Evolutionary conservation across 53 echinoderm and acorn worm species (phyloP), one percentile per base, ranked within the genome.

Genomic region (Echinometra lucunter): DNA sequence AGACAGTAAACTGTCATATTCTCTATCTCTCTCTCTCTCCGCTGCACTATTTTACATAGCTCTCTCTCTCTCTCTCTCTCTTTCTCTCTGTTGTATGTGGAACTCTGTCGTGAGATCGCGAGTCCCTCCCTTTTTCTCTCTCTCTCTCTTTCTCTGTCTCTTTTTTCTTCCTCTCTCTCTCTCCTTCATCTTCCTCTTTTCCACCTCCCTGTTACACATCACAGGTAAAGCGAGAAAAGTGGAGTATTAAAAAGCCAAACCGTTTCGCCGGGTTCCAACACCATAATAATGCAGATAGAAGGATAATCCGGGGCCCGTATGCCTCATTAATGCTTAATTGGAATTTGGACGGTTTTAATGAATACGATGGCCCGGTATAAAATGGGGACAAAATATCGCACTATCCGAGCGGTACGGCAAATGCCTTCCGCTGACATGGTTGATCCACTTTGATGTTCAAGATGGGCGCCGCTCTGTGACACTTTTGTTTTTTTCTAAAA

Each of bases 301-400:
- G 10, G 89, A 89, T 63, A 60, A 89, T 58, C n/a, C 56, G 89
- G 37, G 49, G 67, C 44, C 70, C 28, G 91, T 67, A 91, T 66
- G 91, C 63, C 69, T 70, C 91, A 91, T 91, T 91, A 69, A 42
- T 91, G 91, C 91, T 8, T 91, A 91, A 91, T 91, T 91, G 70
- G 45, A 91, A 72, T 38, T 40, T 67, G 47, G 34, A 57, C 38
- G 58, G 57, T 37, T 89, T 57, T 89, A 47, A 49, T 57, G 18
- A 89, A 89, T 60, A 60, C 23, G 60, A 58, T 58, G 28, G 49
- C 49, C 30, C 49, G 7, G 17, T 49, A n/a, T 8, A 85, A 49
- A 27, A 49, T 16, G 30, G 40, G 44, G 25, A 81, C 81, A 85
- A 47, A 85, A n/a, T 85, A 85, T 21, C 6, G 85, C 8, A 28